Conservation (phyloP, 30 jellyfish, hydroid and myxozoan species). For the Turritopsis rubra region DNA sequence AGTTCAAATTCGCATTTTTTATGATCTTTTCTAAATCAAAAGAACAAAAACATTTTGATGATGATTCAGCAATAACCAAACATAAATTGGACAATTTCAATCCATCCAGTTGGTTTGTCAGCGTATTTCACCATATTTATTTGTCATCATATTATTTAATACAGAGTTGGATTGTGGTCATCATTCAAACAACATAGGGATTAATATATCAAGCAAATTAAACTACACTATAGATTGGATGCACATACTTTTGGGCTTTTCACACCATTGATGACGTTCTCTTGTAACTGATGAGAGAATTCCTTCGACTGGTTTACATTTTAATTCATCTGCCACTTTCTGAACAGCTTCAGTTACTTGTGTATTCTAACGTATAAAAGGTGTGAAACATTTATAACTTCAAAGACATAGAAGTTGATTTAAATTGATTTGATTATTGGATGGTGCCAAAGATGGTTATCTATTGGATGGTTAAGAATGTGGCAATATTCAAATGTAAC, state of each 20-base stretch:
- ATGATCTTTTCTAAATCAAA: conserved; percentile 79
- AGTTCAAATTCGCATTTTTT: conserved; percentile 81
- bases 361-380: conserved; percentile 33
- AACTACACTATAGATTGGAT: background rate
- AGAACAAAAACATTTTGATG: background rate
- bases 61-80: background rate
- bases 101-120: background rate
- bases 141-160: background rate
- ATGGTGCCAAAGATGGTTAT: no score
- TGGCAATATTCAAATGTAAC: no score
- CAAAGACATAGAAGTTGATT: background rate
- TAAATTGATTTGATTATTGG: no score
- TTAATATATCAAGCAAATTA: no score
- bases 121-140: background rate
- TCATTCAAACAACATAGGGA: background rate
- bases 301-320: conserved; percentile 99
- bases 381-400: background rate
- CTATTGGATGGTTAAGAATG: no score
- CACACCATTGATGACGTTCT: conserved; percentile 82
- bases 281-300: conserved; percentile 75
- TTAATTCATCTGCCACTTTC: conserved; percentile 80
- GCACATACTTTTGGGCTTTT: conserved; percentile 68
- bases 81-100: background rate
- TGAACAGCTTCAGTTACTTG: conserved; percentile 79
- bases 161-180: background rate